phyloP scores from a whole-genome alignment of 2,888 invertebrate genomes.

The Noctua comes region DNA sequence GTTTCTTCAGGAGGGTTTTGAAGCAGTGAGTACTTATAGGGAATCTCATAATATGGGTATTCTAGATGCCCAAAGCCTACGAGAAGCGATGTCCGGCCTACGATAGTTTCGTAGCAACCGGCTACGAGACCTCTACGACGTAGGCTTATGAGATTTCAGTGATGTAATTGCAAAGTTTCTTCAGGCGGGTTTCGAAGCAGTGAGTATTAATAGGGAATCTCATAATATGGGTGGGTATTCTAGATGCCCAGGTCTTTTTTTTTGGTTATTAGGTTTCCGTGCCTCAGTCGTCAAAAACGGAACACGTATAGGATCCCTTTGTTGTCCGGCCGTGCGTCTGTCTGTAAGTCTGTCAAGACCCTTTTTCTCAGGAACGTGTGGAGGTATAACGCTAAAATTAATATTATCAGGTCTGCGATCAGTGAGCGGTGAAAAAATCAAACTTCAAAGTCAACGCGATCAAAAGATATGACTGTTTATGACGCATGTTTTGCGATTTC shows the following conservation, averaged over 20 bases:
- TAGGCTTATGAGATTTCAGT: not conserved
- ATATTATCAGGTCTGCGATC: too few species aligned
- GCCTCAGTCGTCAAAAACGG: too few species aligned
- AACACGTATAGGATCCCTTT: too few species aligned
- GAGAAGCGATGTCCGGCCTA: not conserved
- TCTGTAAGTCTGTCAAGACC: too few species aligned
- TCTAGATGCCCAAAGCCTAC: constrained; percentile 1
- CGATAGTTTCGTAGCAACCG: constrained; percentile 38
- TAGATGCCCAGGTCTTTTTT: not conserved
- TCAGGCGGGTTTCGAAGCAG: not conserved
- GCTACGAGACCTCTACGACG: constrained; percentile 50
- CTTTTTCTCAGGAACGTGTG: too few species aligned
- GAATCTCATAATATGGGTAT: not conserved
- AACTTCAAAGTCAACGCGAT: too few species aligned
- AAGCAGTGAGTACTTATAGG: not conserved
- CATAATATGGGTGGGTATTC: not conserved
- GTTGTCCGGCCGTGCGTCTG: too few species aligned
- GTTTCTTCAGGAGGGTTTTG: not conserved
- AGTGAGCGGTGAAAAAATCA: too few species aligned
- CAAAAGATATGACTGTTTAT: too few species aligned
- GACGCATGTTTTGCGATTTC: too few species aligned
- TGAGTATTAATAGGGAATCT: not conserved
- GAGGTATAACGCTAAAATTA: too few species aligned
- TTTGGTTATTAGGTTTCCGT: not conserved
- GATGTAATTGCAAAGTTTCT: not conserved